phyloP scores from a whole-genome alignment of 2,797 vertebrate genomes.

The Coregonus ussuriensis region DNA sequence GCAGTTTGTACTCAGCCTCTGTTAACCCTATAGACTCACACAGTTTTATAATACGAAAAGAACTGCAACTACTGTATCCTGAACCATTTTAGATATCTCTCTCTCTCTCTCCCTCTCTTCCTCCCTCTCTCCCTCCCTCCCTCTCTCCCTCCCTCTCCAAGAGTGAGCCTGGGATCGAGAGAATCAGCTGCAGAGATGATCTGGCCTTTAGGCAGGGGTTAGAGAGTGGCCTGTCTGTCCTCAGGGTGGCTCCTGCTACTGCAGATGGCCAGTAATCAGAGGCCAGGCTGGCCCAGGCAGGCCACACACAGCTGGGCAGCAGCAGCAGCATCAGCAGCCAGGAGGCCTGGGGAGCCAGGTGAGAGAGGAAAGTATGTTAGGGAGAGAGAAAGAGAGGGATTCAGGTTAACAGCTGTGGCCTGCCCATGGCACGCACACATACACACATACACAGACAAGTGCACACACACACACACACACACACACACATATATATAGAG shows the following conservation, averaged over 20 bases:
- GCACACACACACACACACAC: constrained; percentile 23
- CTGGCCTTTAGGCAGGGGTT: background rate
- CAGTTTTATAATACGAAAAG: background rate
- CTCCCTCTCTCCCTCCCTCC: background rate
- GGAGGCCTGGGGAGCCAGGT: constrained; percentile 5
- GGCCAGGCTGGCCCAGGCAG: constrained; percentile 44
- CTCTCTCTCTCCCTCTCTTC: background rate
- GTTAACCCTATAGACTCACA: background rate
- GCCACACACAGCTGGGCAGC: constrained; percentile 13
- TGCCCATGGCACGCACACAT: constrained; percentile 27
- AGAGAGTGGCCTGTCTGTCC: constrained; percentile 7
- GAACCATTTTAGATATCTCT: background rate
- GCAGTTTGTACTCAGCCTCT: background rate
- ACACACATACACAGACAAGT: constrained; percentile 19
- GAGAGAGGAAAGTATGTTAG: background rate
- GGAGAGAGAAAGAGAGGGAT: constrained; percentile 17
- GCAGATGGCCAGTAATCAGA: constrained; percentile 61
- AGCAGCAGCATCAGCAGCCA: background rate
- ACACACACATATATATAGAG: constrained; percentile 45
- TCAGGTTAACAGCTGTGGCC: constrained; percentile 57
- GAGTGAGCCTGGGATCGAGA: background rate
- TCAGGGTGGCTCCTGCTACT: constrained; percentile 63
- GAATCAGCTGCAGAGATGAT: background rate
- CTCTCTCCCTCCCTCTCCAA: background rate
- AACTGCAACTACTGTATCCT: background rate